Evolutionary conservation across 2,113 vertebrate species (phyloP), one percentile per base, ranked within the genome.

Genomic region (Capricornis sumatraensis): DNA sequence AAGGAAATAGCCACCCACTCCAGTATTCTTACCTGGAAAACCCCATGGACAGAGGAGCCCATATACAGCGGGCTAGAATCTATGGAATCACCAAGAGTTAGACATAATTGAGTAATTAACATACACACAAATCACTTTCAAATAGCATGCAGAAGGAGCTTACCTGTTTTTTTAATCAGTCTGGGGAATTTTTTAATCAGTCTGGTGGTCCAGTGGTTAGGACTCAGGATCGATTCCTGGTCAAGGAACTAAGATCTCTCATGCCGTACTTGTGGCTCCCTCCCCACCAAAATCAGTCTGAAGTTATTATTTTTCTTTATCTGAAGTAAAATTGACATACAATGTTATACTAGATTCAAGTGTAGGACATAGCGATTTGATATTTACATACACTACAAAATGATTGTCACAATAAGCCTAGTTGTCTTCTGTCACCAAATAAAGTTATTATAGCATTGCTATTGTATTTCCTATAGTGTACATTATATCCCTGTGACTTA

Each of bases 201-300:
- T 45, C 43, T 47, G 76, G 43, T 28, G 7, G 76, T 30, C 76
- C 76, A 47, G 43, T 47, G 43, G 43, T 45, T 47, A 78, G 27
- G 43, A 78, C 7, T 16, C 40, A 45, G 74, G 43, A 45, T 78
- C 4, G 1, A 45, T 78, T 28, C 74, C 43, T 78, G 43, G 43
- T 78, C 25, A 5, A 45, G 27, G 43, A 47, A 47, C 76, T 79
- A 30, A 79, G 14, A 79, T 47, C 43, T 15, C 27, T 45, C 14
- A 79, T 17, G 14, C 7, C 0, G 4, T 7, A 27, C 9, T 47
- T 28, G 43, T 47, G 27, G 14, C 7, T 1, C 14, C 43, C 43
- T 28, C 43, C 40, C 43, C 7, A 5, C 13, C 71, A 47, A 50
- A n/a, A 71, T 74, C 45, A 74, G 4, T 21, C 23, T 23, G 30